A percentile compares a stretch with the other conserved stretches of the same genome.
Evolutionary conservation across 2,113 vertebrate species (phyloP).

Genomic region (Athene noctua): DNA sequence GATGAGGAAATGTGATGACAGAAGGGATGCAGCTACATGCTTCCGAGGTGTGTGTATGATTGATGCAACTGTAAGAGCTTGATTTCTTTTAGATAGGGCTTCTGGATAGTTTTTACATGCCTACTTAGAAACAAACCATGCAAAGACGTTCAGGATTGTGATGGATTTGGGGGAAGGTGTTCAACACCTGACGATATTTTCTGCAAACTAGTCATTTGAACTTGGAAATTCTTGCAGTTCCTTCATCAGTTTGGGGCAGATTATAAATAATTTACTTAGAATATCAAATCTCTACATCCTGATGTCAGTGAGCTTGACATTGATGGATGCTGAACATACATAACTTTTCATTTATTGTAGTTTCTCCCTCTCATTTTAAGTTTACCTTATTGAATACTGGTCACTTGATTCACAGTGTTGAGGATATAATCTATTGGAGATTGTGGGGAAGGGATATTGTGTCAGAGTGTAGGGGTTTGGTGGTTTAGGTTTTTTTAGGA

Average conservation of each 20-base stretch:
- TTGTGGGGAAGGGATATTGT: neutral
- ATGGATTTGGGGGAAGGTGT: neutral
- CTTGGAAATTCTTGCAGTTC: neutral
- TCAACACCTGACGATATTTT: neutral
- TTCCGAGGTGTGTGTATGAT: neutral
- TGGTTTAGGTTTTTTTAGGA: neutral
- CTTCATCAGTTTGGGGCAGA: neutral
- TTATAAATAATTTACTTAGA: neutral
- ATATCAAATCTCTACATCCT: neutral
- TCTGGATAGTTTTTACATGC: neutral
- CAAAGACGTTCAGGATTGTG: neutral
- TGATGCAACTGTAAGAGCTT: neutral
- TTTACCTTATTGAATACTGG: neutral
- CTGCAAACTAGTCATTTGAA: accelerated
- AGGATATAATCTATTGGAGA: neutral
- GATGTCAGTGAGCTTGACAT: neutral
- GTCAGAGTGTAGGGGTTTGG: neutral
- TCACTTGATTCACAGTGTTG: neutral
- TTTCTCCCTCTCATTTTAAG: neutral
- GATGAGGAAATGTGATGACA: neutral
- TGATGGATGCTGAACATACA: neutral
- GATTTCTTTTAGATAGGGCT: neutral
- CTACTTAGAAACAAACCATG: neutral
- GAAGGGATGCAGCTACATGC: neutral
- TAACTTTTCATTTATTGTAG: neutral